Conservation (phyloP, 2,888 invertebrate genomes). For the Chromoteleia sp. region DNA sequence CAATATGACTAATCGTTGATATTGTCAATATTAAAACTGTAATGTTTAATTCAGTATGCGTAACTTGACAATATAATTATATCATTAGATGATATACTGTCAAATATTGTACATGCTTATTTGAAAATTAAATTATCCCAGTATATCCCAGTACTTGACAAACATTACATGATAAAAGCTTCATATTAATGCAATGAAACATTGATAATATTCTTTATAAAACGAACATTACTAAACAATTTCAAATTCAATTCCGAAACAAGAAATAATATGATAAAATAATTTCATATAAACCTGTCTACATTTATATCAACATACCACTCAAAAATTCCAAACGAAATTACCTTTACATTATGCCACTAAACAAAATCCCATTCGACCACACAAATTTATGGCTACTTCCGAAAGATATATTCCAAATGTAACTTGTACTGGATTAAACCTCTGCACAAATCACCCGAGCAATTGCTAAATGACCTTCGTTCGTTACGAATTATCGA, state of each 20-base stretch:
- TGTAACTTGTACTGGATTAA: slow-evolving; percentile 31
- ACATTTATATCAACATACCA: neutral
- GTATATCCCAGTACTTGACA: no score
- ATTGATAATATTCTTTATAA: no score
- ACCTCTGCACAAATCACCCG: slow-evolving; percentile 36
- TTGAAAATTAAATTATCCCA: neutral
- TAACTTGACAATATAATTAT: neutral
- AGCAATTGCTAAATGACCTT: slow-evolving; percentile 39
- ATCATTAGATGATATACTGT: neutral
- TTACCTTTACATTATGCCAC: slow-evolving; percentile 35
- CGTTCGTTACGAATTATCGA: slow-evolving; percentile 54
- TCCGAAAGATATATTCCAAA: slow-evolving; percentile 40
- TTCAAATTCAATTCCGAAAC: no score
- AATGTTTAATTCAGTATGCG: neutral
- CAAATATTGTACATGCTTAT: slow-evolving; percentile 3
- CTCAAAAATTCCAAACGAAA: slow-evolving; percentile 35
- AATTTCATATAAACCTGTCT: neutral
- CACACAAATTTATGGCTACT: slow-evolving; percentile 26
- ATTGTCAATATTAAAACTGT: slow-evolving; percentile 8
- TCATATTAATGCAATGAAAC: neutral
- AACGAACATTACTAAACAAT: no score
- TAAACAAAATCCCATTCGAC: slow-evolving; percentile 41
- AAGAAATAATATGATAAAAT: no score
- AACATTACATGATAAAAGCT: no score
- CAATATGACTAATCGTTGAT: slow-evolving; percentile 5